These are phyloP conservation scores for Halcyon badia DNA, from an alignment of 2,797 vertebrate genomes.

Conservation along the genomic window DNA sequence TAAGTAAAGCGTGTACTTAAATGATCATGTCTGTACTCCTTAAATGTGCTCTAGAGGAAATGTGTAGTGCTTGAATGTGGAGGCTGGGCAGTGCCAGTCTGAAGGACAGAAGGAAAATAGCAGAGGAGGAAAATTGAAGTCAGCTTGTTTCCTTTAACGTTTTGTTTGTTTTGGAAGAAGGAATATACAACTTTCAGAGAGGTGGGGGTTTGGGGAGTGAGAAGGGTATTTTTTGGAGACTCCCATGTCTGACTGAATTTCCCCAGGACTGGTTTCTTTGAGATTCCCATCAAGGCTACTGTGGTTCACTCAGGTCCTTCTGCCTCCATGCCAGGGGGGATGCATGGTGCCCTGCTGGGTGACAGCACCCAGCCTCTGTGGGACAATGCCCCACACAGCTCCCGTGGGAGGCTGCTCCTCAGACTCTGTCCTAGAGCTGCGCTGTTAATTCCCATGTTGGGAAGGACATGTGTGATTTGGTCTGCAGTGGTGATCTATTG, in stretches of 20 bases:
- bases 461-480: background rate
- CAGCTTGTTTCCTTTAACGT: background rate
- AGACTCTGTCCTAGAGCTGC: accelerated
- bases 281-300: background rate
- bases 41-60: slow-evolving; percentile 40
- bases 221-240: background rate
- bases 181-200: background rate
- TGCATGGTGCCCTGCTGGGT: accelerated
- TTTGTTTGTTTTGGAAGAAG: background rate
- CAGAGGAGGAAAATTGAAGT: slow-evolving; percentile 24
- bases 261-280: background rate
- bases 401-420: background rate
- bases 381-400: background rate
- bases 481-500: accelerated
- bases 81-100: slow-evolving; percentile 38
- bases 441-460: background rate
- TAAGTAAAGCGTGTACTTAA: slow-evolving; percentile 65
- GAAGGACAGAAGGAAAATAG: slow-evolving; percentile 44
- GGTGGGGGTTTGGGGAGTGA: background rate
- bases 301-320: background rate
- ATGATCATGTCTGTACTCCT: slow-evolving; percentile 49
- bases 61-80: background rate
- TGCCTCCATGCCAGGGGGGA: accelerated
- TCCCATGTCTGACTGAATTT: background rate
- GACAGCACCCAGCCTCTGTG: background rate